Evolutionary conservation across 2,888 invertebrate genomes (phyloP).

Genomic region (Nowickia ferox): DNA sequence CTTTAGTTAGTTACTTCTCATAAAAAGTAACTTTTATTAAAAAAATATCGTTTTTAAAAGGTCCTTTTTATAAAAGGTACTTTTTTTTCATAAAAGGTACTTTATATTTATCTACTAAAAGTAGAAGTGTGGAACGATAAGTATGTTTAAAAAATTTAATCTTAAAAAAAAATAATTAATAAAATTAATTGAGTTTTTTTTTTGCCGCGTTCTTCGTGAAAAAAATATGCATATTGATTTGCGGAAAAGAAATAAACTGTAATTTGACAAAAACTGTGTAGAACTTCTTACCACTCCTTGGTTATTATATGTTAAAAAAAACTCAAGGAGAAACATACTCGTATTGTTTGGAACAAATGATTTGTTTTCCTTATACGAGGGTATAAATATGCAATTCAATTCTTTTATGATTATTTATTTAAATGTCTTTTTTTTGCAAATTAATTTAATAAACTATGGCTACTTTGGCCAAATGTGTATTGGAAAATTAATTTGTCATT

Average conservation of each 20-base stretch:
- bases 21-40: too few species aligned
- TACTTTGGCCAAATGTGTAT: conserved; percentile 18
- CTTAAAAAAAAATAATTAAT: neutral
- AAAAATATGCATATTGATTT: neutral
- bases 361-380: conserved; percentile 2
- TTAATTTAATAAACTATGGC: conserved; percentile 25
- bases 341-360: neutral
- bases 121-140: too few species aligned
- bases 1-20: too few species aligned
- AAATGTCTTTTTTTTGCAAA: neutral
- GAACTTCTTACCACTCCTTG: conserved; percentile 17
- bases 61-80: too few species aligned
- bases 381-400: conserved; percentile 18
- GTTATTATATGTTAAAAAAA: conserved; percentile 1
- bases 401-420: conserved; percentile 15
- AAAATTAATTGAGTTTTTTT: too few species aligned
- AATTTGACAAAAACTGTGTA: neutral
- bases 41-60: too few species aligned
- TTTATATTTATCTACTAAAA: too few species aligned
- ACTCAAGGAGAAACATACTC: neutral
- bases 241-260: neutral
- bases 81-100: too few species aligned
- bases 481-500: conserved; percentile 65
- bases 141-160: too few species aligned
- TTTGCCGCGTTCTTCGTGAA: too few species aligned